A percentile compares a stretch with the other conserved stretches of the same genome.
phyloP scores from a whole-genome alignment of 1,140 invertebrate genomes.

The Heliconius himera region DNA sequence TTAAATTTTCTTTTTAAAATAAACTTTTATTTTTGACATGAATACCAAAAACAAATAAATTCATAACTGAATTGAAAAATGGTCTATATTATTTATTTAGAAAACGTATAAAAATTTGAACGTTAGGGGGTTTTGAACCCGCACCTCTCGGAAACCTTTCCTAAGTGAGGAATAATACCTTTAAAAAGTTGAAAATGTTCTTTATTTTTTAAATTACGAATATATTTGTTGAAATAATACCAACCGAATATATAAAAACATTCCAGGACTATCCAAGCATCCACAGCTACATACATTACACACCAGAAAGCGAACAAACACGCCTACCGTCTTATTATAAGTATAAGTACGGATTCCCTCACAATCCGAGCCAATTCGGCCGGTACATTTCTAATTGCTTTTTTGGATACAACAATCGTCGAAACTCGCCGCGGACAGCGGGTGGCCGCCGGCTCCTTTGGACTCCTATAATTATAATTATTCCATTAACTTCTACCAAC shows the following conservation, averaged over 20 bases:
- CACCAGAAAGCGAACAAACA: conserved; percentile 21
- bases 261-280: not conserved
- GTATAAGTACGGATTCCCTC: conserved; percentile 39
- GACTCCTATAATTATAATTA: conserved; percentile 76
- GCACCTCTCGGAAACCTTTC: too few relatives aligned
- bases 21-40: too few relatives aligned
- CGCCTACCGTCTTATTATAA: conserved; percentile 30
- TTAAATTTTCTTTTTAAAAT: not conserved
- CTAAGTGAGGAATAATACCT: too few relatives aligned
- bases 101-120: too few relatives aligned
- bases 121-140: too few relatives aligned
- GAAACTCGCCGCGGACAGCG: conserved; percentile 61
- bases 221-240: not conserved
- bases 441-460: conserved; percentile 72
- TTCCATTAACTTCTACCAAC: conserved; percentile 74
- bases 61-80: too few relatives aligned
- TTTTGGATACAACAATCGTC: conserved; percentile 73
- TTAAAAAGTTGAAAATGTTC: not conserved
- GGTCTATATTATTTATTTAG: too few relatives aligned
- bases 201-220: not conserved
- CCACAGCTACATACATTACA: not conserved
- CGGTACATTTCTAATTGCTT: conserved; percentile 75
- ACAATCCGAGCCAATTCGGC: conserved; percentile 62
- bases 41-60: too few relatives aligned
- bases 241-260: not conserved